Evolutionary conservation across 1,140 invertebrate species (phyloP), one percentile per base, ranked within the genome.

Genomic region (Nasonia vitripennis): DNA sequence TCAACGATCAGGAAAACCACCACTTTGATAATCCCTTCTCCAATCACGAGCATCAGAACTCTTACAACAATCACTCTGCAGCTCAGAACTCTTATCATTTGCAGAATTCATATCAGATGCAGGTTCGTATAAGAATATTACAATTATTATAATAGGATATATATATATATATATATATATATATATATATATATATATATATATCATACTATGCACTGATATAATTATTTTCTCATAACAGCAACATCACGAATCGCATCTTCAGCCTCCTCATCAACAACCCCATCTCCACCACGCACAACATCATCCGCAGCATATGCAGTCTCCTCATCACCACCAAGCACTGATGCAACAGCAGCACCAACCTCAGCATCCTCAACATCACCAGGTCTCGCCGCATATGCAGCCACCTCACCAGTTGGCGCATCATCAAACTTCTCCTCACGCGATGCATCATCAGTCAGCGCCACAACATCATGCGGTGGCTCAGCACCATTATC

Each of bases 1-100:
- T 90, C 41, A 89, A 91, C 12, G 90, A 93, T 82, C 90, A 92
- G 87, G 91, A 93, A 48, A 92, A 93, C 87, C 91, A 92, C 86
- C 91, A 89, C 81, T 91, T 89, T 89, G 89, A 89, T 51, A 86
- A 88, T 20, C 77, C 89, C 14, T 94, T 93, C 87, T 87, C 91
- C 0, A 92, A 90, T 89, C 94, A 94, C 79, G 90, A 89, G 34
- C 91, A 92, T 23, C 92, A 92, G 78, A 79, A 84, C 37, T 79
- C 87, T 67, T 91, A 89, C 34, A 88, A 80, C 17, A 89, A 83
- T 74, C 89, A 90, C 31, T 86, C 78, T 5, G 81, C 86, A 70
- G 86, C 91, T 20, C 91, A 90, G 45, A 91, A 91, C 87, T 87
- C 88, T 67, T 93, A 90, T 85, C 92, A 92, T 77, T 62, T 62